Conservation (phyloP, 2,888 invertebrate genomes). For the Lycaena phlaeas region DNA sequence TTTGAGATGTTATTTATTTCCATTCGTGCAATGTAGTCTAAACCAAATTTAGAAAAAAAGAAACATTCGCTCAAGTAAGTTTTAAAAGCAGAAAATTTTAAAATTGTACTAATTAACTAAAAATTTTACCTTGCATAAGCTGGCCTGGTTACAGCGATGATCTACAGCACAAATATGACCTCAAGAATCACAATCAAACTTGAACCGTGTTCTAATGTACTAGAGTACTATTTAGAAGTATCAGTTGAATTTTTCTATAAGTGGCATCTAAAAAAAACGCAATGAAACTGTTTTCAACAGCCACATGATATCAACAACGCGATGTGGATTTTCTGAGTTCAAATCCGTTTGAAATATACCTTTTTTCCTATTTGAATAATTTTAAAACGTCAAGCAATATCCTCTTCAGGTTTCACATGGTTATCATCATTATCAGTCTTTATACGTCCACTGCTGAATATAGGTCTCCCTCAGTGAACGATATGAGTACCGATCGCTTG, state of each 20-base stretch:
- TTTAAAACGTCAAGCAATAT: no score
- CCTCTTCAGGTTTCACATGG: no score
- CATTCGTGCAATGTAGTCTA: neutral
- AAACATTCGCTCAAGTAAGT: conserved; percentile 2
- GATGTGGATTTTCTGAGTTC: no score
- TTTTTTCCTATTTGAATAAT: no score
- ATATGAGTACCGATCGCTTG: no score
- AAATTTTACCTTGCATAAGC: conserved; percentile 36
- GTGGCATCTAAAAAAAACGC: neutral
- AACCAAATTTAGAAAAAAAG: conserved; percentile 1
- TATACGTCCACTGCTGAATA: no score
- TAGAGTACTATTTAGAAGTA: neutral
- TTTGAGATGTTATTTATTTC: no score
- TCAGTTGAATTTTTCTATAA: neutral
- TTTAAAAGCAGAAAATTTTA: conserved; percentile 13
- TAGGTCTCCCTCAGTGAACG: no score
- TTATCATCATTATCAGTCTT: no score
- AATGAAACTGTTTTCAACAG: conserved; percentile 6
- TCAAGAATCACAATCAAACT: neutral
- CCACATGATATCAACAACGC: conserved; percentile 1
- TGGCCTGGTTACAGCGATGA: conserved; percentile 25
- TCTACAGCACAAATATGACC: conserved; percentile 6
- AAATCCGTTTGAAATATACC: no score
- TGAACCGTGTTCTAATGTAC: neutral
- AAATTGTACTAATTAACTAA: conserved; percentile 43